Evolutionary conservation across 1,140 invertebrate species (phyloP).

Genomic region (Atopsyche davidsoni): DNA sequence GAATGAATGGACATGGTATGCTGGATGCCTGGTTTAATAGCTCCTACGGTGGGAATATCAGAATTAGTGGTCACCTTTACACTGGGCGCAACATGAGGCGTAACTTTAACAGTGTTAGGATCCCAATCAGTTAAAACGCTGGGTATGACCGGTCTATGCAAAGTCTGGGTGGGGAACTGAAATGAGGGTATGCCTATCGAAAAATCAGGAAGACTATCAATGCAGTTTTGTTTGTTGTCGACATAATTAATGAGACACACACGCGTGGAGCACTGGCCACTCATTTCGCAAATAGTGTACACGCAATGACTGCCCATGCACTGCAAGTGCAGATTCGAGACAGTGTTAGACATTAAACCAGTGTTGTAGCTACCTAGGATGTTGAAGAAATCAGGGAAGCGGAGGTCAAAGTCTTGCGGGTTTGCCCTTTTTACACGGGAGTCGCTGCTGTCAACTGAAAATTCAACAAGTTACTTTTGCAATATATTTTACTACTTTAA

Average conservation of each 20-base stretch:
- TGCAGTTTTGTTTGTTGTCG: conserved; percentile 1
- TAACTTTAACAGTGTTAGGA: background rate
- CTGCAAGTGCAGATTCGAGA: conserved; percentile 5
- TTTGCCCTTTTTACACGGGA: background rate
- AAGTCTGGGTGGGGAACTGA: no score
- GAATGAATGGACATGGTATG: background rate
- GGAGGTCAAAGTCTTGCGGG: conserved; percentile 4
- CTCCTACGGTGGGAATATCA: conserved; percentile 5
- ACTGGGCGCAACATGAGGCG: no score
- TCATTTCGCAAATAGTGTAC: conserved; percentile 2
- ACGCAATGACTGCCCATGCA: conserved; percentile 9
- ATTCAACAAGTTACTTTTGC: no score
- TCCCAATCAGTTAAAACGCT: background rate
- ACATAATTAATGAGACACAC: conserved; percentile 6
- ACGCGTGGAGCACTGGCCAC: background rate
- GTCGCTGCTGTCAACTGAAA: no score
- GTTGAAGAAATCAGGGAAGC: conserved; percentile 7
- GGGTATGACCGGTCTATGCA: background rate
- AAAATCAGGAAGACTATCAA: background rate
- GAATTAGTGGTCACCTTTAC: no score
- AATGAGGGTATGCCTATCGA: background rate
- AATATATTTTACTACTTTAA: no score
- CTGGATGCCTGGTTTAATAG: background rate
- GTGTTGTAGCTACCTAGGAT: conserved; percentile 19
- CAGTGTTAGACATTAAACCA: background rate